Evolutionary conservation across 2,888 invertebrate genomes (phyloP), one percentile per base, ranked within the genome.

Genomic region (Orthonevra nobilis): DNA sequence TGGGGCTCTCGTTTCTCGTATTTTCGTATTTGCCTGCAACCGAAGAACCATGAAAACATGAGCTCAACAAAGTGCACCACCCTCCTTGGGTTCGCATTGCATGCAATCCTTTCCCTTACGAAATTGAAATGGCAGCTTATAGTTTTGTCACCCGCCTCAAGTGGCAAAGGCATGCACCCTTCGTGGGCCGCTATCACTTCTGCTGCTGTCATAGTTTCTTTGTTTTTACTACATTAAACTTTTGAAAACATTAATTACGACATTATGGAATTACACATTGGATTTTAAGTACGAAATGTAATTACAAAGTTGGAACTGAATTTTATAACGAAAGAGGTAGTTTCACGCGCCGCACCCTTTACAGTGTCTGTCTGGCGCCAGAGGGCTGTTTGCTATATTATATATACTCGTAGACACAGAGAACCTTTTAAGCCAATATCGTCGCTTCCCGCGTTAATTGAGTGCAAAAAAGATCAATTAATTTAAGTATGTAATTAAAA

Each of bases 201-300:
- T 23, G 5, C 5, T 5, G n/a, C 3, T 23, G 5, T 5, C 5
- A 23, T 23, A 23, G 61, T 34, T 50, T 32, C 58, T 70, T 42
- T 44, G 63, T 69, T 70, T 70, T 70, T 70, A 70, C 64, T 70
- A 77, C 77, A 77, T 77, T 77, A 70, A 77, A 70, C 77, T 77
- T 77, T 64, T 2, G 70, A 60, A 77, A 77, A 70, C 77, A 77
- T 77, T 77, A 77, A 77, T 77, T 77, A 70, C 77, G 40, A 77
- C 64, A 70, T 77, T 70, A 77, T 77, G 77, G 64, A 77, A 70
- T 70, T 70, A 77, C 77, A 70, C 77, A 70, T 70, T 77, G 70
- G 70, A 54, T 60, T 70, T 77, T 77, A 60, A 77, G 77, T 70
- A 70, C 64, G 64, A 66, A 77, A 77, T 77, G 70, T 70, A 77